Percentiles rank a stretch among this genome's conserved stretches.
These are phyloP conservation scores for Seriola rivoliana DNA, from an alignment of 2,113 vertebrate genomes.

Conservation along the genomic window DNA sequence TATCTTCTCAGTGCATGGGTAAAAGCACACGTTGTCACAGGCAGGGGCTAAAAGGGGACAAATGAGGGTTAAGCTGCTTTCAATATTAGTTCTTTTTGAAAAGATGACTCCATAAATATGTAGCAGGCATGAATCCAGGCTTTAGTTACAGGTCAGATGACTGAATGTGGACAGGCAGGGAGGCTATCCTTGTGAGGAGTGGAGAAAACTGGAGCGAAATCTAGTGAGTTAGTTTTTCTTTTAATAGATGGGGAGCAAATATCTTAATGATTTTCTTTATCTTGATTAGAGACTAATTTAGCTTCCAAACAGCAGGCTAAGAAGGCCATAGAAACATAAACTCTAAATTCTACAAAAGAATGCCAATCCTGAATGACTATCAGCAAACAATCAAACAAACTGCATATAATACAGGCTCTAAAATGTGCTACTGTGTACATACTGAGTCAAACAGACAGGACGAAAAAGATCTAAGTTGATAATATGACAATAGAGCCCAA, in stretches of 20 bases:
- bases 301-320: neutral
- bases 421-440: neutral
- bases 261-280: neutral
- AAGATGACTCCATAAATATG: constrained; percentile 76
- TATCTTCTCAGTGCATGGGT: constrained; percentile 68
- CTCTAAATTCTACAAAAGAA: neutral
- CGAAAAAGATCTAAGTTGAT: neutral
- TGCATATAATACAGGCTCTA: neutral
- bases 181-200: neutral
- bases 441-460: neutral
- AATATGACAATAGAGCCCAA: constrained; percentile 7
- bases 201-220: constrained; percentile 19
- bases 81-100: constrained; percentile 70
- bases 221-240: neutral
- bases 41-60: constrained; percentile 68
- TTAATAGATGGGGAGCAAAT: neutral
- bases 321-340: neutral
- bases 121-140: constrained; percentile 58
- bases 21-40: constrained; percentile 65
- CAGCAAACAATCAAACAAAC: constrained; percentile 19
- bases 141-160: constrained; percentile 68
- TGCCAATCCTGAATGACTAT: neutral
- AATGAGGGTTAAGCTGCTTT: constrained; percentile 77
- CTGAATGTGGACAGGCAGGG: constrained; percentile 16
- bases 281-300: neutral